Evolutionary conservation across 2,888 invertebrate genomes (phyloP).

Genomic region (Apotomis turbidana): DNA sequence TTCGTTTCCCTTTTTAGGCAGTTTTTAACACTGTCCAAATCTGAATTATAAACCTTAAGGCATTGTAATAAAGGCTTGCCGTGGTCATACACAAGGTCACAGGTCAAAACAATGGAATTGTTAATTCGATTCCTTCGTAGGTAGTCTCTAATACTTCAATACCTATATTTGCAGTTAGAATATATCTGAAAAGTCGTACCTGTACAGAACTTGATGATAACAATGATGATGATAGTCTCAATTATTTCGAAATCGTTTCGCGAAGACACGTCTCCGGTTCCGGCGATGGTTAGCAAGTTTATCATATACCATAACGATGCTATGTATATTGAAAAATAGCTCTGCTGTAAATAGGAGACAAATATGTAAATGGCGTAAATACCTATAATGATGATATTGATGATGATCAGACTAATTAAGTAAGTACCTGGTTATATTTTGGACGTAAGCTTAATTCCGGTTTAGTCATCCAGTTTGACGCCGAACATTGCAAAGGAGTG

Average conservation of each 20-base stretch:
- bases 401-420: background rate
- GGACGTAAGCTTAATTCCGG: slow-evolving; percentile 66
- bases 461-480: slow-evolving; percentile 76
- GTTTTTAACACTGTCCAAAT: too few relatives aligned
- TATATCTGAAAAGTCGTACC: slow-evolving; percentile 55
- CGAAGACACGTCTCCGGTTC: slow-evolving; percentile 79
- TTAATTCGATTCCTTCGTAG: too few relatives aligned
- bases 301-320: slow-evolving; percentile 79
- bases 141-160: too few relatives aligned
- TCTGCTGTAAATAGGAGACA: slow-evolving; percentile 56
- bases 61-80: too few relatives aligned
- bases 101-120: too few relatives aligned
- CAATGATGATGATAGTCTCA: slow-evolving; percentile 75
- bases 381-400: background rate
- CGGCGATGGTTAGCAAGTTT: slow-evolving; percentile 79
- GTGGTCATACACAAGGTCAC: too few relatives aligned
- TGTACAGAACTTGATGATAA: slow-evolving; percentile 79
- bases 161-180: too few relatives aligned
- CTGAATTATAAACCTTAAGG: too few relatives aligned
- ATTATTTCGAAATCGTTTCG: slow-evolving; percentile 76
- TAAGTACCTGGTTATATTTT: slow-evolving; percentile 64
- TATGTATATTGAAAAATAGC: slow-evolving; percentile 73
- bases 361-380: too few relatives aligned
- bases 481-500: slow-evolving; percentile 71
- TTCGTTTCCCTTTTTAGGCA: too few relatives aligned